Base-by-base conservation (phyloP, 92 coral and sea anemone species). In the Parazoanthus darwini region DNA sequence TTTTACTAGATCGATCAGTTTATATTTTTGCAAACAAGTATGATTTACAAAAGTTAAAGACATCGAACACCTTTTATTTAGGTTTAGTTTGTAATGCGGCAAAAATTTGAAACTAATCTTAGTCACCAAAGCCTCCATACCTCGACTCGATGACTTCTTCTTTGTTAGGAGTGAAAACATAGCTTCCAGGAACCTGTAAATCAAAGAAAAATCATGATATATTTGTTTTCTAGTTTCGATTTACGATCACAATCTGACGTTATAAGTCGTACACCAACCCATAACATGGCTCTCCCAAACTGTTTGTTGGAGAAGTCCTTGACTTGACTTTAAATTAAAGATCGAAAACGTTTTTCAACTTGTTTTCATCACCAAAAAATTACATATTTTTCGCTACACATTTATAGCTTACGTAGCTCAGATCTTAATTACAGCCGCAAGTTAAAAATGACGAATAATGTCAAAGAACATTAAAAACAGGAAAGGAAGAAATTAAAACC, bases 91-190 rank as follows among this genome's bases (percentile, higher is more conserved):
- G 59, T 23, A 8, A 0, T 23, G 7, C 2, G 13, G 3, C 22
- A 58, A 58, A 58, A 1, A 58, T 18, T 23, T 5, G 26, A 63
- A 63, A 63, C 6, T 63, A 22, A 5, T 23, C 66, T 20, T 14
- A 58, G 16, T 58, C 66, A 58, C 23, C 66, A 0, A 15, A 20
- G 23, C 66, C 23, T 58, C 42, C 42, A 6, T 89, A 96, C 98
- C 97, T 93, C 8, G 96, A 94, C 35, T 93, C 93, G 14, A 94
- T 90, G 22, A 91, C 96, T 20, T 96, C 98, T 39, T 96, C 97
- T 65, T 93, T 94, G 88, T 93, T 92, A 46, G 98, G 97, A 14
- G 95, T 96, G 29, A 96, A 94, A 39, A 94, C 94, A 88, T 94
- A 91, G 67, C 92, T 92, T 50, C 88, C 89, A 77, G 92, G 96